phyloP scores from a whole-genome alignment of 2,888 invertebrate genomes.

The Sylvicola fuscatus region DNA sequence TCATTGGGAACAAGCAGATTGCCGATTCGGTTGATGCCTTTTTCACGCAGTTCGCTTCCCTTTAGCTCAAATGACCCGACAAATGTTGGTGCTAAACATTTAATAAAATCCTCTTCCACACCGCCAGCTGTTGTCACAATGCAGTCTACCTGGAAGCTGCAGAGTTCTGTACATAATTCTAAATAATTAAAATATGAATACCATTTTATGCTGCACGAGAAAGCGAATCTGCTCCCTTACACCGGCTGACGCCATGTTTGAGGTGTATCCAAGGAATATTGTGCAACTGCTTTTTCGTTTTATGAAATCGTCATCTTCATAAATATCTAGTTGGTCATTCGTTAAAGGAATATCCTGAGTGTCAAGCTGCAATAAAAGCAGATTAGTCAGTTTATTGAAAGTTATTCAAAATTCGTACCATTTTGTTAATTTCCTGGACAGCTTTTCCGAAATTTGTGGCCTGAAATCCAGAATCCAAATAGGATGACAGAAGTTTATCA shows the following conservation, averaged over 20 bases:
- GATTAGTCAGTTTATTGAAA: not conserved
- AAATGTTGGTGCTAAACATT: constrained; percentile 88
- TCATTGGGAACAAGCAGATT: constrained; percentile 95
- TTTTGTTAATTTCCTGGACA: constrained; percentile 76
- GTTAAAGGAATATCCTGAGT: constrained; percentile 46
- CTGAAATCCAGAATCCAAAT: constrained; percentile 79
- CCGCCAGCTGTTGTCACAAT: constrained; percentile 96
- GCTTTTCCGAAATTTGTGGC: constrained; percentile 88
- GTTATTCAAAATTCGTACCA: constrained; percentile 31
- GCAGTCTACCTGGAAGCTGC: constrained; percentile 60
- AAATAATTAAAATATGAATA: constrained; percentile 17
- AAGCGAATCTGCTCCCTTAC: constrained; percentile 79
- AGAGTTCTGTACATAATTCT: not conserved
- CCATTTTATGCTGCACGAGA: constrained; percentile 61
- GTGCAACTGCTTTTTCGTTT: constrained; percentile 65
- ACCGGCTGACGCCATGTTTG: constrained; percentile 92
- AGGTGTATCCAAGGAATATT: constrained; percentile 92
- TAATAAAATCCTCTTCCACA: constrained; percentile 96
- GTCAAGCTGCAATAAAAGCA: constrained; percentile 30
- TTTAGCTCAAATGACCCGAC: constrained; percentile 76
- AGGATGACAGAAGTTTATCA: constrained; percentile 60
- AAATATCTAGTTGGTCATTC: constrained; percentile 39
- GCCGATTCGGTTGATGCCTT: constrained; percentile 65
- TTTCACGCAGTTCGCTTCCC: constrained; percentile 58
- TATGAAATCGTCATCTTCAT: constrained; percentile 64